A percentile compares a stretch with the other conserved stretches of the same genome.
These are phyloP conservation scores for Ips nitidus DNA, from an alignment of 1,140 invertebrate genomes.

Conservation along the genomic window DNA sequence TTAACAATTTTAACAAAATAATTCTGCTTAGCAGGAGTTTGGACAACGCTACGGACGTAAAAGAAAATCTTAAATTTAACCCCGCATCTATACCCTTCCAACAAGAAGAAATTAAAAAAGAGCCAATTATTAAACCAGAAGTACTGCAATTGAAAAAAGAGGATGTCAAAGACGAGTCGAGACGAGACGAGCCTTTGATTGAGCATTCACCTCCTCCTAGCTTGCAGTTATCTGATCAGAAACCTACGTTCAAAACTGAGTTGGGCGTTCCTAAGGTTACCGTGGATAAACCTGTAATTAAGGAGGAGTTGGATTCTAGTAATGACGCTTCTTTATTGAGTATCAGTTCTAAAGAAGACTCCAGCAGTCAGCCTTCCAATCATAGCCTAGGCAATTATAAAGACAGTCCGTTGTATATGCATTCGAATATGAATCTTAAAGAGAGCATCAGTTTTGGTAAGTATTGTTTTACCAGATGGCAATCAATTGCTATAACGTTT, in stretches of 20 bases:
- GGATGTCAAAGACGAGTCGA: constrained; percentile 34
- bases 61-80: constrained; percentile 43
- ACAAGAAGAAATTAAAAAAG: constrained; percentile 37
- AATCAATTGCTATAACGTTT: background rate
- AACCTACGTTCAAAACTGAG: constrained; percentile 56
- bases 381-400: constrained; percentile 39
- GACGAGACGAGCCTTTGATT: constrained; percentile 17
- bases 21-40: constrained; percentile 36
- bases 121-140: constrained; percentile 51
- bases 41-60: constrained; percentile 37
- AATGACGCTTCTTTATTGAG: constrained; percentile 46
- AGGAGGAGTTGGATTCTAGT: constrained; percentile 57
- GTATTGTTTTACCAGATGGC: background rate
- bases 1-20: background rate
- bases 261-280: constrained; percentile 60
- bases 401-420: constrained; percentile 43
- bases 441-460: constrained; percentile 40
- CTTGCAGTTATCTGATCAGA: constrained; percentile 26
- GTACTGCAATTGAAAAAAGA: constrained; percentile 50
- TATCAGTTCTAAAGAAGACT: constrained; percentile 44
- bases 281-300: constrained; percentile 60
- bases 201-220: constrained; percentile 8
- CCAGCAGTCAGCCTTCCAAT: constrained; percentile 27
- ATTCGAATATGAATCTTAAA: constrained; percentile 43
- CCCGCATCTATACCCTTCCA: constrained; percentile 34